Evolutionary conservation across 2,113 vertebrate species (phyloP).

Genomic region (Chlamydotis undulata): DNA sequence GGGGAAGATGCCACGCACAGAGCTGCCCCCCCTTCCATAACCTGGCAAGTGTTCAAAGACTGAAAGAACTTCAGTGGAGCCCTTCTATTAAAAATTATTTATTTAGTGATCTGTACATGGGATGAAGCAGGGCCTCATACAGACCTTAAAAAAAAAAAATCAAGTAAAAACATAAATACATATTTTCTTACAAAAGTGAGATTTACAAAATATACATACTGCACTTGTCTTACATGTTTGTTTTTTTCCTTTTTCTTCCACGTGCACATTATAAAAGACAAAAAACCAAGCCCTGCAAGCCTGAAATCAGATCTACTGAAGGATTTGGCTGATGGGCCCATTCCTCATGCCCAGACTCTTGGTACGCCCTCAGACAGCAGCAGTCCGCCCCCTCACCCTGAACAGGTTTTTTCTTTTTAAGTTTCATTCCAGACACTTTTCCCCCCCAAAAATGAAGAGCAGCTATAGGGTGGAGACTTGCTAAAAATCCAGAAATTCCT

Average conservation of each 20-base stretch:
- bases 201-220: conserved; percentile 90
- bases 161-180: conserved; percentile 92
- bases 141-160: conserved; percentile 75
- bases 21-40: neutral
- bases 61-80: neutral
- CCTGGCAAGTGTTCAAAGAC: neutral
- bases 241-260: conserved; percentile 43
- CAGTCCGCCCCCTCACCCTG: neutral
- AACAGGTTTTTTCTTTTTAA: neutral
- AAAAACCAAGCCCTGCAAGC: conserved; percentile 51
- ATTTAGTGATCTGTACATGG: conserved; percentile 90
- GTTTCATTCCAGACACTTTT: neutral
- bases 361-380: neutral
- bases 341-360: conserved; percentile 30
- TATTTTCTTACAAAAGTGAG: conserved; percentile 86
- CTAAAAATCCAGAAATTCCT: conserved; percentile 40
- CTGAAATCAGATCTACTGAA: conserved; percentile 26
- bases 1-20: neutral
- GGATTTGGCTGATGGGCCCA: conserved; percentile 35
- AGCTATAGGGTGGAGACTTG: conserved; percentile 31
- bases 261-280: conserved; percentile 72
- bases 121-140: conserved; percentile 81
- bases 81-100: conserved; percentile 82
- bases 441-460: neutral
- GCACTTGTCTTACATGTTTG: conserved; percentile 73